Base-by-base conservation (phyloP, 2,888 invertebrate species). In the Tridacna gigas region DNA sequence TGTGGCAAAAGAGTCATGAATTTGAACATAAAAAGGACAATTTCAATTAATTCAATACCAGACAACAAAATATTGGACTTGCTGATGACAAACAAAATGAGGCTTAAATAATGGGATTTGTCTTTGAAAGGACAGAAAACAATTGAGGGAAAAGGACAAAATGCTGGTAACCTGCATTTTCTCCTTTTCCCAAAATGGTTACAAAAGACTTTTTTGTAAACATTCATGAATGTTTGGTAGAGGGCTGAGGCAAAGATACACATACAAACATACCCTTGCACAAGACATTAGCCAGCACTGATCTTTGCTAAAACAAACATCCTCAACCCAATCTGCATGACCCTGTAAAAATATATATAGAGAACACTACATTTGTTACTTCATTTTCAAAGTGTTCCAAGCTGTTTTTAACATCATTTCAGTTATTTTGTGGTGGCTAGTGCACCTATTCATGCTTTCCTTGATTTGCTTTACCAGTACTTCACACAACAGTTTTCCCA, bases 321-420 rank as follows among this genome's bases (percentile, higher is more conserved):
- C 94, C 71, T 94, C 92, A 20, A 95, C 91, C 95, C 95, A 95
- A 84, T 90, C 93, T 25, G 88, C 87, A 88, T 95, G 95, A 79
- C 94, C 95, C 94, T 95, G 88, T 18, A 85, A 83, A 22, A 47
- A 47, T 45, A 63, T 22, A 69, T 15, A 7, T 63, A 9, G n/a
- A n/a, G n/a, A n/a, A n/a, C n/a, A n/a, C 61, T 15, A 61, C 61
- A n/a, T 9, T 25, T 63, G 63, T 2, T 37, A 37, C 37, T 37
- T 37, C 2, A 37, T 37, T n/a, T n/a, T n/a, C n/a, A n/a, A n/a
- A n/a, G n/a, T n/a, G n/a, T n/a, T n/a, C 11, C 11, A 51, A 51
- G 9, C n/a, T 18, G 18, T 56, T 20, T 56, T 56, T 9, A 56
- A n/a, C 18, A 56, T 56, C 9, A 56, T 56, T 56, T 56, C 56